phyloP scores from a whole-genome alignment of 37 sponge, comb jelly and placozoan species.

The Ephydatia muelleri region DNA sequence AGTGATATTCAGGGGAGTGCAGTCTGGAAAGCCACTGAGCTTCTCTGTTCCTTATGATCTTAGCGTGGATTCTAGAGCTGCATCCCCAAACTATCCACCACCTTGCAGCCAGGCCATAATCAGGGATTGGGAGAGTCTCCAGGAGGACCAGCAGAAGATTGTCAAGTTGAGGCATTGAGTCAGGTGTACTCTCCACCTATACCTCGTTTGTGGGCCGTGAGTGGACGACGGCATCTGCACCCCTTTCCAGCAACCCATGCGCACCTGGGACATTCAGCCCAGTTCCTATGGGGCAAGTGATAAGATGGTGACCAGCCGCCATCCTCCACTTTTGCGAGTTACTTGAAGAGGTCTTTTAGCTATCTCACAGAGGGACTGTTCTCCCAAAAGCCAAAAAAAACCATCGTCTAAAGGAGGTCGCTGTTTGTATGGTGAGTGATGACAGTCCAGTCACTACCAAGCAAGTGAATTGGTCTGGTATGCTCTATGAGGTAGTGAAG shows the following conservation, averaged over 20 bases:
- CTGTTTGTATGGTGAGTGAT: neutral
- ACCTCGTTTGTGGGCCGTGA: constrained; percentile 72
- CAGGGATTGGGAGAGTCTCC: constrained; percentile 27
- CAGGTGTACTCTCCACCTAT: constrained; percentile 58
- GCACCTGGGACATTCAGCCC: constrained; percentile 44
- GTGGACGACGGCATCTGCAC: constrained; percentile 55
- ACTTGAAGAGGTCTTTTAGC: neutral
- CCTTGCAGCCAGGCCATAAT: constrained; percentile 67
- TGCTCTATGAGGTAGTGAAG: neutral
- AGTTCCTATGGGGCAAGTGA: neutral
- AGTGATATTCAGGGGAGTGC: constrained; percentile 14
- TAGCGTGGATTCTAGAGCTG: neutral
- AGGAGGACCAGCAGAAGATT: constrained; percentile 30
- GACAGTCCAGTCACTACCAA: neutral
- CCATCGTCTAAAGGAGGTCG: neutral
- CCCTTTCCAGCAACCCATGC: constrained; percentile 57
- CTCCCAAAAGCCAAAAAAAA: neutral
- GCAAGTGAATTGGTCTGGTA: neutral
- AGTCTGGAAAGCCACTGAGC: constrained; percentile 13
- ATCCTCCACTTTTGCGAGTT: neutral
- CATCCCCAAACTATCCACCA: constrained; percentile 58
- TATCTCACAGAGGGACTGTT: neutral
- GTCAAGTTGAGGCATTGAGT: constrained; percentile 59
- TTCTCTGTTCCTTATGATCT: neutral
- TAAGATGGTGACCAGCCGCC: neutral